Base-by-base conservation (phyloP, 2,888 invertebrate species). In the Ptilodon capucinus region DNA sequence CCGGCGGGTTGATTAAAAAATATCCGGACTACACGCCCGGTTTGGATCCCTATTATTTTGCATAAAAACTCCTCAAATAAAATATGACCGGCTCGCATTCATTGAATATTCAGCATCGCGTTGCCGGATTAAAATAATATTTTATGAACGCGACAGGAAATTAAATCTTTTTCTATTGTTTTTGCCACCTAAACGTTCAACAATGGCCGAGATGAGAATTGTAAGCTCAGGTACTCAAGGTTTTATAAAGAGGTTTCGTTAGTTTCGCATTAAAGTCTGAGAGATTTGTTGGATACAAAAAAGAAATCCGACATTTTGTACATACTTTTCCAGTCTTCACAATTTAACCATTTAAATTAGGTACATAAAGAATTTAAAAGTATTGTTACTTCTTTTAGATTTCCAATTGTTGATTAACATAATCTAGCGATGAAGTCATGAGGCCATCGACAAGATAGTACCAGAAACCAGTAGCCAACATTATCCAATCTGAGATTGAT, bases 111-210 rank as follows among this genome's bases (percentile, higher is more conserved):
- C 84, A 76, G 75, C 77, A 70, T 70, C 61, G 64, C 73, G 72
- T 68, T 69, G 71, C 64, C 63, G 81, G 81, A 81, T 82, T 84
- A 78, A 82, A 86, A 83, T 82, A 81, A 84, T 84, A 85, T 83
- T 86, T 85, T 77, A 81, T 74, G 71, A 71, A 61, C 68, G 54
- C 61, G 72, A 68, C 84, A 80, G 86, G 86, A 86, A 87, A 87
- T 87, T 84, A 82, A 86, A 84, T 69, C 72, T 71, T 71, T 81
- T 75, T 76, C 80, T 75, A 81, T 84, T 84, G 82, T 83, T 82
- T 81, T 79, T 75, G 74, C 74, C 80, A 73, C 72, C 71, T 68
- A 66, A 70, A 68, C 64, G 65, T 64, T 51, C 49, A 48, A 72
- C 67, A 74, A 75, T 65, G 64, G 60, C 45, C 51, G 53, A 62